Percentiles rank a stretch among this genome's conserved stretches.
These are phyloP conservation scores for Melolontha melolontha DNA, from an alignment of 2,888 invertebrate species.

Conservation along the genomic window DNA sequence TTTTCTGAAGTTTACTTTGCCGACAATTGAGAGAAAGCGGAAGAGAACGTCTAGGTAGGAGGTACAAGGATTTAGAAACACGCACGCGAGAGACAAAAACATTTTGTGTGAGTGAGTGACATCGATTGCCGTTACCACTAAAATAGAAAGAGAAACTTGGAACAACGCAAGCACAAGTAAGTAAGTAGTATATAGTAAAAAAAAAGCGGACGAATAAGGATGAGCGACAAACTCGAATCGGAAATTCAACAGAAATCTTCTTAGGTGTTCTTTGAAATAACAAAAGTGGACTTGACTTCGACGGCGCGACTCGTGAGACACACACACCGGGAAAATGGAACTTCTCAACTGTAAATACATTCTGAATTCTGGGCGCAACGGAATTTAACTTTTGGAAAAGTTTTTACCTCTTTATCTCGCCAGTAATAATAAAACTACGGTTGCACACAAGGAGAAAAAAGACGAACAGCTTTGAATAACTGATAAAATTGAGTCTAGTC, in stretches of 20 bases:
- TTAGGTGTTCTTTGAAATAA: constrained; percentile 52
- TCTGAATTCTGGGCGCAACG: constrained; percentile 12
- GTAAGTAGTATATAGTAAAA: constrained; percentile 1
- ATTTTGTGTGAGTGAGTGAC: too few species aligned
- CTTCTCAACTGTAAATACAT: constrained; percentile 11
- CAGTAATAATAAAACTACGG: constrained; percentile 30
- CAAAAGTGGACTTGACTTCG: constrained; percentile 51
- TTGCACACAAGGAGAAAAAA: constrained; percentile 11
- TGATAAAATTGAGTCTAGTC: constrained; percentile 31
- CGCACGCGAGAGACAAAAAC: too few species aligned
- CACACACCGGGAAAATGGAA: neutral
- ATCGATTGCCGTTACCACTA: too few species aligned
- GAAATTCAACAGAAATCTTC: constrained; percentile 52
- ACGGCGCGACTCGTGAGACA: neutral
- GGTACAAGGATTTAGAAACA: too few species aligned
- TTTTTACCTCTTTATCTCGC: constrained; percentile 3
- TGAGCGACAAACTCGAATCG: constrained; percentile 51
- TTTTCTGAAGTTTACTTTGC: constrained; percentile 6
- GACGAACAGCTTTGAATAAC: constrained; percentile 34
- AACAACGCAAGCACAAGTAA: too few species aligned
- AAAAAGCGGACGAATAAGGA: constrained; percentile 41
- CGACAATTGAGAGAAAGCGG: constrained; percentile 1
- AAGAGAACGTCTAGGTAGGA: too few species aligned
- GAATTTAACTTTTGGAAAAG: constrained; percentile 31
- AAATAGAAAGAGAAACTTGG: too few species aligned